phyloP scores from a whole-genome alignment of 2,888 invertebrate species.

The Theodoxus fluviatilis region DNA sequence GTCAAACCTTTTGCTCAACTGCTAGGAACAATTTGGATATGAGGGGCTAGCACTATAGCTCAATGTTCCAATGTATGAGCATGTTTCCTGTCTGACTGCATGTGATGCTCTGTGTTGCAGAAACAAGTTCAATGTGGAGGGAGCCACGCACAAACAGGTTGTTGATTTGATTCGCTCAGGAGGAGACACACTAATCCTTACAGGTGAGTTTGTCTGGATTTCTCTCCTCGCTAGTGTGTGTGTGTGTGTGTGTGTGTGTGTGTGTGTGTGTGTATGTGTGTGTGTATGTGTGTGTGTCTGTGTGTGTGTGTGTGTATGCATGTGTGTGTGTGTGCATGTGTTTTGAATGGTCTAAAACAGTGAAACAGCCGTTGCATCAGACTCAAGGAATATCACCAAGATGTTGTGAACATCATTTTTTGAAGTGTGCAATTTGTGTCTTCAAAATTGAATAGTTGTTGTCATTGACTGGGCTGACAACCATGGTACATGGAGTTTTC shows the following conservation, averaged over 20 bases:
- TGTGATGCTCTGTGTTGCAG: constrained; percentile 71
- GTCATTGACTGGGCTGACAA: neutral
- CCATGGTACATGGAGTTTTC: neutral
- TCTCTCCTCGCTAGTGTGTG: neutral
- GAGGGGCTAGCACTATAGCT: no score
- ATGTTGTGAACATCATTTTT: no score
- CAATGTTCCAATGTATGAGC: no score
- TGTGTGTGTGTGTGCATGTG: neutral
- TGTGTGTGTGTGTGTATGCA: neutral
- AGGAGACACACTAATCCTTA: constrained; percentile 93
- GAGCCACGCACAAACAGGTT: constrained; percentile 98
- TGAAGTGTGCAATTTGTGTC: no score
- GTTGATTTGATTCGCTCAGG: constrained; percentile 99
- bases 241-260: neutral
- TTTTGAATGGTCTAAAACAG: neutral
- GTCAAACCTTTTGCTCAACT: no score
- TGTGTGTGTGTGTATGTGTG: neutral
- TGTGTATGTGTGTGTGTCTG: neutral
- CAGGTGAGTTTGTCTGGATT: no score
- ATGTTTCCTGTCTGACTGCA: no score
- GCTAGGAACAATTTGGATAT: no score
- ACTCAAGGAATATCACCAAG: no score
- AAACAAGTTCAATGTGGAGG: constrained; percentile 97
- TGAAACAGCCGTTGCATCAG: neutral
- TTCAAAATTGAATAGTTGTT: no score